Evolutionary conservation across 1,140 invertebrate species (phyloP).

Genomic region (Pseudachorutes palmiensis): DNA sequence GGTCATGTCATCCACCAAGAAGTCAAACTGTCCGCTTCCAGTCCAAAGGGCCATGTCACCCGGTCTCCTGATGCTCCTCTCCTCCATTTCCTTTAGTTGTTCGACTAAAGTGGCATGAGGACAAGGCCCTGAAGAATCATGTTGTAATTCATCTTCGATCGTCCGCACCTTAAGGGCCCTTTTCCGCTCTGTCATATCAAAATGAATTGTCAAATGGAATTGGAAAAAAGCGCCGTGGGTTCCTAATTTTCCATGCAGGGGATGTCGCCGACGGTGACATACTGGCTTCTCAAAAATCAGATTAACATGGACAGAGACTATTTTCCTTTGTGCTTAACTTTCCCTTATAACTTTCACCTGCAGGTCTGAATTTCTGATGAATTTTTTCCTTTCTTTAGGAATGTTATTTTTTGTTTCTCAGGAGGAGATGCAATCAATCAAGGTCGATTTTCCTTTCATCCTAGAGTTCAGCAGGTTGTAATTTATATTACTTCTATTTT

Average conservation of each 20-base stretch:
- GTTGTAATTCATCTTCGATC: conserved; percentile 7
- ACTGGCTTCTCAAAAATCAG: neutral
- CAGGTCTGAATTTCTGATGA: neutral
- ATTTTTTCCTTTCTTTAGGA: neutral
- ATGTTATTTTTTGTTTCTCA: neutral
- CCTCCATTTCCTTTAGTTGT: neutral
- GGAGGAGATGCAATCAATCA: neutral
- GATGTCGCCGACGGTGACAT: neutral
- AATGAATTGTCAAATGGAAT: conserved; percentile 10
- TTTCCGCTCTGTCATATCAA: neutral
- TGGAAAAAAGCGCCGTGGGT: neutral
- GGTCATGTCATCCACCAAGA: neutral
- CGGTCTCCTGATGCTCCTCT: neutral
- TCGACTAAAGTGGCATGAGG: neutral
- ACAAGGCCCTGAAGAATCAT: neutral
- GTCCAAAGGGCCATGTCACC: neutral
- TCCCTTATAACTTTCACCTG: neutral
- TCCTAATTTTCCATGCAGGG: conserved; percentile 4
- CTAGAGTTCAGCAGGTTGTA: neutral
- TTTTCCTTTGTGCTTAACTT: neutral
- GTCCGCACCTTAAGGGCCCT: neutral
- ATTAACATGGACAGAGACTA: neutral
- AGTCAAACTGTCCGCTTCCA: neutral
- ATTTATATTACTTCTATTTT: neutral
- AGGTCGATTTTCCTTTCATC: neutral